phyloP scores from a whole-genome alignment of 2,113 vertebrate species.

The Dasyurus viverrinus region DNA sequence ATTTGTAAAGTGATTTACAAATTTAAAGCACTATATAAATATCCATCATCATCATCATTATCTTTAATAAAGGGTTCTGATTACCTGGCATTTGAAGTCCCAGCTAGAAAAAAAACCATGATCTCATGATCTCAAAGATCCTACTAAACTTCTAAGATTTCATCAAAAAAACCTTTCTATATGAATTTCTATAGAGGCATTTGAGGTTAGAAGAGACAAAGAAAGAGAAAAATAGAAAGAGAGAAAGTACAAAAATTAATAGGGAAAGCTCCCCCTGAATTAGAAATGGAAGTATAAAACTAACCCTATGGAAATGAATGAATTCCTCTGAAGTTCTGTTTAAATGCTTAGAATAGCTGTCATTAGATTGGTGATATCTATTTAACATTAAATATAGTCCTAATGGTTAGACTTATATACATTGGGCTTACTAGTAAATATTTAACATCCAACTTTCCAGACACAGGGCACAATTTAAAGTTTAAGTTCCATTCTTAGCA shows the following conservation, averaged over 20 bases:
- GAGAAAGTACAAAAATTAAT: background rate
- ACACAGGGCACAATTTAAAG: background rate
- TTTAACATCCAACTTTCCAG: background rate
- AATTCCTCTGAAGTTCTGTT: background rate
- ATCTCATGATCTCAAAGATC: background rate
- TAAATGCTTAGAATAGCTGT: background rate
- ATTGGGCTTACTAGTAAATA: background rate
- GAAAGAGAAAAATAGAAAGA: background rate
- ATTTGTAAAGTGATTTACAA: background rate
- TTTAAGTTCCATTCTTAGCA: background rate
- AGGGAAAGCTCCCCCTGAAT: background rate
- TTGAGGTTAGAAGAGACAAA: background rate
- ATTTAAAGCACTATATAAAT: background rate
- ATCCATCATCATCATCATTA: background rate
- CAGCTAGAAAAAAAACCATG: background rate
- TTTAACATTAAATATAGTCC: background rate
- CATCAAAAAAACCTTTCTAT: background rate
- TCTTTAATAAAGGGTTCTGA: background rate
- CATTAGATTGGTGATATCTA: background rate
- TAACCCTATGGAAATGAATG: background rate
- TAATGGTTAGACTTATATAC: background rate
- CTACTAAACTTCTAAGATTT: background rate
- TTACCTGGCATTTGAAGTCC: background rate
- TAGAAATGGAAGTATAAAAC: background rate
- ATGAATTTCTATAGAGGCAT: background rate